A percentile compares a stretch with the other conserved stretches of the same genome.
phyloP scores from a whole-genome alignment of 2,888 invertebrate species.

The Beris chalybata region DNA sequence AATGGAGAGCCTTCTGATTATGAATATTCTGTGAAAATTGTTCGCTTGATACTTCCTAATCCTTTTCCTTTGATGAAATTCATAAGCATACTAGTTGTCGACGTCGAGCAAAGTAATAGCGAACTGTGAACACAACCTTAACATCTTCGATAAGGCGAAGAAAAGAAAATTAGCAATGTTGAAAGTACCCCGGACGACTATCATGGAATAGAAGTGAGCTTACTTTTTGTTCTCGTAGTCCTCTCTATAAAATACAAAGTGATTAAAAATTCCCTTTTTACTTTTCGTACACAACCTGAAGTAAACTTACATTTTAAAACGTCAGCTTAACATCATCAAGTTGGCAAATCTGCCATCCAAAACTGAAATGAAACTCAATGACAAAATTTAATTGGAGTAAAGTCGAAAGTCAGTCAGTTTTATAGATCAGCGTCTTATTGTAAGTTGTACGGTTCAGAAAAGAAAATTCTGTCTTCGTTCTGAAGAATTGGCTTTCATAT shows the following conservation, averaged over 20 bases:
- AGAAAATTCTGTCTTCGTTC: no score
- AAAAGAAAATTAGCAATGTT: conserved; percentile 6
- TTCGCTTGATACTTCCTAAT: conserved; percentile 15
- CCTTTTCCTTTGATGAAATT: conserved; percentile 14
- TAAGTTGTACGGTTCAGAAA: no score
- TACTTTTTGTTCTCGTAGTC: background rate
- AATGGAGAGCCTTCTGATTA: conserved; percentile 26
- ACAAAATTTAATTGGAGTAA: conserved; percentile 15
- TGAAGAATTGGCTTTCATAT: no score
- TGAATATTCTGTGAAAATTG: conserved; percentile 30
- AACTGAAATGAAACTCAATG: background rate
- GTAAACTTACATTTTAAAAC: no score
- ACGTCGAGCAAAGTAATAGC: background rate
- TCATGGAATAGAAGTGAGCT: no score
- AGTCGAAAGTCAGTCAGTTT: background rate
- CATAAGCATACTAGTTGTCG: conserved; percentile 5
- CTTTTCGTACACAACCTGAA: background rate
- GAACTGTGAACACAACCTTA: no score
- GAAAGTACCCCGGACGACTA: no score
- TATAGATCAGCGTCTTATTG: no score
- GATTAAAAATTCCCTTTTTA: conserved; percentile 24
- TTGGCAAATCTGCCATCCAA: no score
- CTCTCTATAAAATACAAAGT: background rate
- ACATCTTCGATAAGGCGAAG: background rate
- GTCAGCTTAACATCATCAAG: no score